Evolutionary conservation across 2,888 invertebrate species (phyloP), one percentile per base, ranked within the genome.

Genomic region (Protonemura montana): DNA sequence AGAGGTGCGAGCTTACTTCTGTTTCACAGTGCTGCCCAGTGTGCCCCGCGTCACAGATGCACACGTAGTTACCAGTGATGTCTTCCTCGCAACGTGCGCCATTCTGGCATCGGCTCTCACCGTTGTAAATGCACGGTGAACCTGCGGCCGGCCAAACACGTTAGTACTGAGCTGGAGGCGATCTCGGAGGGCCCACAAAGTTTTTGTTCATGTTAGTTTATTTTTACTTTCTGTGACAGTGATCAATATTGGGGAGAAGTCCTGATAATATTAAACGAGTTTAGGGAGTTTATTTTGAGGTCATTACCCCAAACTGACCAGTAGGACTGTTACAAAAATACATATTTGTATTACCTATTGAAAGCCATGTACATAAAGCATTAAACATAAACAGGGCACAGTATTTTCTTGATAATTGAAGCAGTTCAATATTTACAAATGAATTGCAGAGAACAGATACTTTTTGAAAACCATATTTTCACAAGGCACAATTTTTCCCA

Each of bases 1-100:
- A 97, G 87, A 93, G 92, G 21, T 84, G 84, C 87, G 94, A 92
- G 85, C 94, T 94, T 85, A 95, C 93, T 90, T 95, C 95, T 86
- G 94, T 94, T 90, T 97, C 96, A 91, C 97, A 97, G 90, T 93
- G 92, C 82, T 88, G 89, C 90, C 96, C 95, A 77, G 94, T 94
- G 90, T 93, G 96, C 87, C 95, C 95, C 7, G 93, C 92, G 21
- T 92, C 91, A 90, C 97, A 97, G 84, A 91, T 91, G 90, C 97
- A 98, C 76, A 92, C 94, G 92, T 94, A 96, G 89, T 95, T 94
- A 16, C 96, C 96, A 80, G 93, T 92, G 29, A 92, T 91, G 90
- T 95, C 95, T 89, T 95, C 95, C 85, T 93, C 92, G 90, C 98
- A 98, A 41, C 92, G 93, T 6, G 95, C 97, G 81, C 93, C 94